Percentiles rank a stretch among this genome's conserved stretches.
Evolutionary conservation across 2,797 vertebrate genomes (phyloP).

Genomic region (Masticophis lateralis): DNA sequence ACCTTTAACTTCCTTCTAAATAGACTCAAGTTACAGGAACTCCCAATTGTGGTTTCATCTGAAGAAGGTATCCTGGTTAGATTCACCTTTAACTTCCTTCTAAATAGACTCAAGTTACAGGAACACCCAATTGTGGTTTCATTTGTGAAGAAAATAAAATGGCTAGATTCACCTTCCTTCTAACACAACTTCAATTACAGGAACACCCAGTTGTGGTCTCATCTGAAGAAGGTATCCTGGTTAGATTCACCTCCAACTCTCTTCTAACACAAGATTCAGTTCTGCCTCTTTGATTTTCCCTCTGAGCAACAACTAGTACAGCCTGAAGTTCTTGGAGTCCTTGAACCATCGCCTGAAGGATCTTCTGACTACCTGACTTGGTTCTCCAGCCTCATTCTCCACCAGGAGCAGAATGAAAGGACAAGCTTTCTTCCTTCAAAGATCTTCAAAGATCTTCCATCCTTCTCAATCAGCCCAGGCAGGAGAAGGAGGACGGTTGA

Average conservation of each 20-base stretch:
- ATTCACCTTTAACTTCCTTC: no score
- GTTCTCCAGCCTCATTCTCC: background rate
- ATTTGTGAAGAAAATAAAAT: background rate
- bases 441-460: background rate
- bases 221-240: background rate
- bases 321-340: background rate
- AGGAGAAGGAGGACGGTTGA: background rate
- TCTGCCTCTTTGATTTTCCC: background rate
- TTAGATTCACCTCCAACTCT: background rate
- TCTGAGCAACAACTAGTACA: background rate
- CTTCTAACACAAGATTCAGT: background rate
- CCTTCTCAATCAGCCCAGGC: background rate
- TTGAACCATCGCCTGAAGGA: background rate
- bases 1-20: no score
- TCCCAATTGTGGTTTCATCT: accelerated
- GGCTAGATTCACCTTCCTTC: background rate
- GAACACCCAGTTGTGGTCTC: background rate
- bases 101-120: no score
- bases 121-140: no score
- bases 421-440: background rate
- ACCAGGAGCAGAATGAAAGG: background rate
- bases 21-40: no score
- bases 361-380: background rate
- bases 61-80: no score
- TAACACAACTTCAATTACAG: no score